Percentiles rank a stretch among this genome's conserved stretches.
Evolutionary conservation across 2,888 invertebrate genomes (phyloP).

Genomic region (Drosophila affinis): DNA sequence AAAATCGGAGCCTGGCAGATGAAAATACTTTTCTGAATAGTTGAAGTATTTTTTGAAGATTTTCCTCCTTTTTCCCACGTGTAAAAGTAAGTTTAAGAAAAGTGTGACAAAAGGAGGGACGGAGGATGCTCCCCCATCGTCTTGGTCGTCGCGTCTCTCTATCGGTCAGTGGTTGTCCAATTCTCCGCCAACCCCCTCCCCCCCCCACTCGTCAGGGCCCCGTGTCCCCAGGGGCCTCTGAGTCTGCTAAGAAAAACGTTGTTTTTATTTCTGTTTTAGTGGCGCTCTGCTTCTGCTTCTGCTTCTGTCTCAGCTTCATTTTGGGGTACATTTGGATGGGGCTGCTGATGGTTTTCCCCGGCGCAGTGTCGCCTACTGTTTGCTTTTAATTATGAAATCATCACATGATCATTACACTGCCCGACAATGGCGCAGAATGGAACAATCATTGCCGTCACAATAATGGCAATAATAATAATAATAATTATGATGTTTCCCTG

Average conservation of each 20-base stretch:
- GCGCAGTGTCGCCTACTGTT: constrained; percentile 65
- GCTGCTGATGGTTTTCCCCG: constrained; percentile 49
- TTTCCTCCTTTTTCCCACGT: not conserved
- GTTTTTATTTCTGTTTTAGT: constrained; percentile 8
- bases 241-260: constrained; percentile 13
- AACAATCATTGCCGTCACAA: constrained; percentile 34
- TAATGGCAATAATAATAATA: constrained; percentile 13
- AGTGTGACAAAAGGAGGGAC: not conserved
- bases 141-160: constrained; percentile 20
- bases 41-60: too few relatives aligned
- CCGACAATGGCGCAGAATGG: constrained; percentile 59
- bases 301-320: constrained; percentile 5
- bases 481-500: constrained; percentile 21
- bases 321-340: constrained; percentile 49
- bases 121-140: constrained; percentile 6
- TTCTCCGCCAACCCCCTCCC: too few relatives aligned
- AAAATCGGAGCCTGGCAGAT: too few relatives aligned
- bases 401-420: constrained; percentile 72
- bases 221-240: not conserved
- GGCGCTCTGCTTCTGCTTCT: constrained; percentile 8
- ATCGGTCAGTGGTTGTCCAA: constrained; percentile 50
- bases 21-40: too few relatives aligned
- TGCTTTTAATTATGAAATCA: constrained; percentile 78
- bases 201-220: constrained; percentile 11
- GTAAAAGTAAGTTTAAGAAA: not conserved